Percentiles rank a stretch among this genome's conserved stretches.
phyloP scores from a whole-genome alignment of 2,797 vertebrate genomes.

The Halcyon chelicuti region DNA sequence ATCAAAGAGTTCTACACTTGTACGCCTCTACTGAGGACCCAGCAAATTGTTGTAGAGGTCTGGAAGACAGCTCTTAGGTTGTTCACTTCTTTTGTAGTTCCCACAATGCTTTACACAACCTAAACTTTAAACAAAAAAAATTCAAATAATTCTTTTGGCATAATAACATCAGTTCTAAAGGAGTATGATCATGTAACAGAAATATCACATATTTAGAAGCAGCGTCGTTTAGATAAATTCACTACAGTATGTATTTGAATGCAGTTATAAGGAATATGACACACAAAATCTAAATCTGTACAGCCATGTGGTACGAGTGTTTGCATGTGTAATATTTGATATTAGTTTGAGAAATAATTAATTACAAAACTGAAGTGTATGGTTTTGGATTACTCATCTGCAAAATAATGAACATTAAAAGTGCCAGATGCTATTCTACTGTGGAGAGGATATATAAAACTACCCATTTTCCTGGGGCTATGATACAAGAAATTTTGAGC shows the following conservation, averaged over 20 bases:
- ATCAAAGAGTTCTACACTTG: neutral
- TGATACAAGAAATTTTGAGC: neutral
- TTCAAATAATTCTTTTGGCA: neutral
- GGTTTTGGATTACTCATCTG: neutral
- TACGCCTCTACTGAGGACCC: rapidly evolving
- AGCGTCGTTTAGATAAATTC: neutral
- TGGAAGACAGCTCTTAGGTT: neutral
- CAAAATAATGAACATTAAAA: neutral
- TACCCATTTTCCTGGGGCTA: neutral
- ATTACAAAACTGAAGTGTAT: neutral
- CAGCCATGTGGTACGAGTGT: neutral
- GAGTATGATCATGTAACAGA: neutral
- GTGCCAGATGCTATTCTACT: neutral
- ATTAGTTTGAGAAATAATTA: neutral
- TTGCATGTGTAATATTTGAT: neutral
- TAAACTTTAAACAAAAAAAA: neutral
- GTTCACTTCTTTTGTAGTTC: neutral
- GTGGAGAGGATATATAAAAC: neutral
- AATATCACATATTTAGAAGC: neutral
- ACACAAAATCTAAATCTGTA: neutral
- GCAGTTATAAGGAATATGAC: neutral
- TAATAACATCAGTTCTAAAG: neutral
- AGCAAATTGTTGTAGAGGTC: neutral
- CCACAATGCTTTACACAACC: neutral
- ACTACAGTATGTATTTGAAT: neutral